Percentiles rank a stretch among this genome's conserved stretches.
phyloP scores from a whole-genome alignment of 2,888 invertebrate genomes.

The Noctua janthina region DNA sequence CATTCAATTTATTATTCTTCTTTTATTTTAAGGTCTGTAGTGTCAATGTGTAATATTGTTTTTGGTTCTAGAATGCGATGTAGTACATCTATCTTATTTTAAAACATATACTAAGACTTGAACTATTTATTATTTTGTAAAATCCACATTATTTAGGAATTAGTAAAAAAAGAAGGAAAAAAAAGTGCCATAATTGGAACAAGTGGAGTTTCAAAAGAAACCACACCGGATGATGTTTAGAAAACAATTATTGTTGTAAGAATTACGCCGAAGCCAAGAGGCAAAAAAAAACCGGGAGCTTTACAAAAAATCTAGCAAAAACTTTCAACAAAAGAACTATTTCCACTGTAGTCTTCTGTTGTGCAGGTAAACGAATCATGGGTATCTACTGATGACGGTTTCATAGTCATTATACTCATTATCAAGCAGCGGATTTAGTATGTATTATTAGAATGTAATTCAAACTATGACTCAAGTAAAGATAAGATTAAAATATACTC shows the following conservation, averaged over 20 bases:
- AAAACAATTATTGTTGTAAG: conserved; percentile 74
- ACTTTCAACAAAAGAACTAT: conserved; percentile 69
- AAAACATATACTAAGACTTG: background rate
- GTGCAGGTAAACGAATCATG: conserved; percentile 67
- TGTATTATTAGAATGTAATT: conserved; percentile 17
- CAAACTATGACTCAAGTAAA: conserved; percentile 4
- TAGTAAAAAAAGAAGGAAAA: background rate
- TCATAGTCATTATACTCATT: conserved; percentile 51
- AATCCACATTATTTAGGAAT: background rate
- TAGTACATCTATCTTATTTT: background rate
- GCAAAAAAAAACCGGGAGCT: conserved; percentile 54
- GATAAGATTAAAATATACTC: background rate
- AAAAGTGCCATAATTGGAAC: conserved; percentile 8
- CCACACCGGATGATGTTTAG: conserved; percentile 70
- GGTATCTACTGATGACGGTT: conserved; percentile 44
- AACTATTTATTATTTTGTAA: background rate
- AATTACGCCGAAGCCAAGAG: conserved; percentile 63
- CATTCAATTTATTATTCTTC: conserved; percentile 40
- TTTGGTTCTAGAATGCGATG: conserved; percentile 4
- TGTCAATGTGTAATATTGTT: background rate
- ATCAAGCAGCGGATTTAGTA: conserved; percentile 4
- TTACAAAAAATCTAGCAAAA: conserved; percentile 74
- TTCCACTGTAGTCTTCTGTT: conserved; percentile 63
- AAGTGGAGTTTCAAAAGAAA: conserved; percentile 55
- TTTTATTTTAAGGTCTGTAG: conserved; percentile 13